Conservation (phyloP, 2,797 vertebrate genomes). For the Gallinago nigripennis region DNA sequence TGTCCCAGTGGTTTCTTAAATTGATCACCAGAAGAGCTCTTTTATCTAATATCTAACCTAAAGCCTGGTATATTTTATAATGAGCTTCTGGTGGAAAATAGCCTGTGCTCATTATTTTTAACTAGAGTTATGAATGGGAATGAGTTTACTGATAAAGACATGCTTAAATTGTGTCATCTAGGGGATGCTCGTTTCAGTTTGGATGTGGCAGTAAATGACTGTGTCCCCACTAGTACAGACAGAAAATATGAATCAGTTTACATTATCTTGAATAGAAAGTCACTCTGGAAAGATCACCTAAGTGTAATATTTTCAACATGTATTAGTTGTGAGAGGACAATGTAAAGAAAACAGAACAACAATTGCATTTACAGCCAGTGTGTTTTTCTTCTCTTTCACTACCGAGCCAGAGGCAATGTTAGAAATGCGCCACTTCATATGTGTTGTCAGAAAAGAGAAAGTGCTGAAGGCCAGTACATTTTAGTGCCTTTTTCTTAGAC, state of each 20-base stretch:
- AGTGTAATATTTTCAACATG: neutral
- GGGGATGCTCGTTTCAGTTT: neutral
- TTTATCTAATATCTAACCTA: neutral
- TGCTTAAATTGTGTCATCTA: neutral
- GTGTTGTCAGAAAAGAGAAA: conserved; percentile 44
- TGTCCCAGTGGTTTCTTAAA: neutral
- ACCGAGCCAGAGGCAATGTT: conserved; percentile 19
- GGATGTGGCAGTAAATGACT: neutral
- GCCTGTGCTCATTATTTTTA: neutral
- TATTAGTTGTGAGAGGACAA: neutral
- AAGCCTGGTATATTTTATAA: neutral
- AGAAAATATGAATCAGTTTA: neutral
- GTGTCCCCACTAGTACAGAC: neutral
- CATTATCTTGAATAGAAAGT: neutral
- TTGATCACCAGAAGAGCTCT: neutral
- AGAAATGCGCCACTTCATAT: conserved; percentile 23
- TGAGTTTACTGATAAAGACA: neutral
- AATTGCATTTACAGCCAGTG: neutral
- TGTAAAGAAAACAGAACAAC: accelerated
- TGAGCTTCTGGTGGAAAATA: neutral
- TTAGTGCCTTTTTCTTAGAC: conserved; percentile 32
- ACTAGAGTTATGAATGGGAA: neutral
- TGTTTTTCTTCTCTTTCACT: conserved; percentile 32
- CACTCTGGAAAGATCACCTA: neutral
- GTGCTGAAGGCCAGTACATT: conserved; percentile 22